phyloP scores from a whole-genome alignment of 2,797 vertebrate species.

The Aeoliscus strigatus region DNA sequence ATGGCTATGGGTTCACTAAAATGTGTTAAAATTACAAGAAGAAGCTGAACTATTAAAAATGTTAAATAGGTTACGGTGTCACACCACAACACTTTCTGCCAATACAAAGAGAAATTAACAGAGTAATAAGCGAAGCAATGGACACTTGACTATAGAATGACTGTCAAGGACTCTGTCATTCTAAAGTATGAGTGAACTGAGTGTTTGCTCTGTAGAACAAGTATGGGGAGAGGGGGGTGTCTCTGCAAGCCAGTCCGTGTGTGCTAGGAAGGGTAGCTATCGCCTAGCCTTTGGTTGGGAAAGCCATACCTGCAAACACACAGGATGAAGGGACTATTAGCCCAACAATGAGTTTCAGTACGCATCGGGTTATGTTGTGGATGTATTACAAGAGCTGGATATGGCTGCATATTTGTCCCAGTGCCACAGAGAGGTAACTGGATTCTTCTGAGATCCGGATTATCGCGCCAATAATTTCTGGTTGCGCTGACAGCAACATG shows the following conservation, averaged over 20 bases:
- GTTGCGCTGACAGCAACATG: no score
- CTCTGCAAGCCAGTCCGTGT: slow-evolving; percentile 72
- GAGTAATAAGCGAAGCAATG: slow-evolving; percentile 42
- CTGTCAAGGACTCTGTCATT: slow-evolving; percentile 58
- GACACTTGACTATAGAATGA: slow-evolving; percentile 64
- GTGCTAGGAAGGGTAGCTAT: slow-evolving; percentile 63
- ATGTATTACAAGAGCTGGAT: slow-evolving; percentile 68
- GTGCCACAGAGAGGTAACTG: not conserved
- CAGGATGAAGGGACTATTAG: slow-evolving; percentile 85
- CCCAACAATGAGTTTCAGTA: slow-evolving; percentile 58
- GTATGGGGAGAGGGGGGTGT: slow-evolving; percentile 24
- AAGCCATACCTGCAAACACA: slow-evolving; percentile 99
- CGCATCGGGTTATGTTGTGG: slow-evolving; percentile 2
- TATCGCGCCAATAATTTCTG: no score
- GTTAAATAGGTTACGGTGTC: slow-evolving; percentile 57
- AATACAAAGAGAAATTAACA: slow-evolving; percentile 64
- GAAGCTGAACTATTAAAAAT: slow-evolving; percentile 67
- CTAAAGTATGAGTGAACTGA: slow-evolving; percentile 59
- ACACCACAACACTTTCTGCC: slow-evolving; percentile 73
- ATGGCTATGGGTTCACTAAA: slow-evolving; percentile 58
- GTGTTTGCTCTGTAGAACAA: slow-evolving; percentile 55
- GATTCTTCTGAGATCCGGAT: no score
- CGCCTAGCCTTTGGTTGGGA: slow-evolving; percentile 98
- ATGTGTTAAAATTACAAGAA: slow-evolving; percentile 68
- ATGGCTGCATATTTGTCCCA: slow-evolving; percentile 17